Base-by-base conservation (phyloP, 2,888 invertebrate species). In the Tetragnatha montana region DNA sequence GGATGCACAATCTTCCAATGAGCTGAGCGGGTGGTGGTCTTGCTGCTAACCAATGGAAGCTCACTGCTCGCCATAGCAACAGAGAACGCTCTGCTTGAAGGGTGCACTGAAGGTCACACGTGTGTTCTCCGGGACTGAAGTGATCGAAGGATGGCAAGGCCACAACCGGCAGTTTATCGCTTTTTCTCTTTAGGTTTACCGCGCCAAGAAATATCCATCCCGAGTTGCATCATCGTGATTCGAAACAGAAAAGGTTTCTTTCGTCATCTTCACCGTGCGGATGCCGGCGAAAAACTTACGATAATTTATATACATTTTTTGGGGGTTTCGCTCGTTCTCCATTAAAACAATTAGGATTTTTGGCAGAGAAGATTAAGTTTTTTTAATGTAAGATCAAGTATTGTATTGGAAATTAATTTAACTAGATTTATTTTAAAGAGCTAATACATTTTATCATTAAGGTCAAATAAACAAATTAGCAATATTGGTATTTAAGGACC, bases 81-180 rank as follows among this genome's bases (percentile, higher is more conserved):
- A 90, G 89, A 90, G 87, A 90, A 82, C 89, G 86, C 87, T 87
- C 50, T 8, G 78, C 81, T 69, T 74, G 89, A 87, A 90, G 86
- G 86, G 87, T 90, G 87, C 86, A 51, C 68, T 89, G 89, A 90
- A 90, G 89, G 89, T 90, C 89, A 90, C 89, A 90, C 86, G 89
- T 90, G 89, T 87, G 78, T 78, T 49, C 79, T 70, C 51, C 8
- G 82, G 73, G 69, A 68, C 81, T 76, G 35, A 35, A 35, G 35
- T 35, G 35, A 80, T 60, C 74, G 71, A 86, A 71, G 75, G 81
- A 81, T 68, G 85, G 12, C 12, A 21, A 70, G 50, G 47, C 47
- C 14, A 22, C 81, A 47, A 60, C 22, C 60, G 19, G 47, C 71
- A 8, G 22, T 21, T 51, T 21, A 81, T 74, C 85, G 50, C 76